Evolutionary conservation across 2,113 vertebrate genomes (phyloP), one percentile per base, ranked within the genome.

Genomic region (Peromyscus maniculatus): DNA sequence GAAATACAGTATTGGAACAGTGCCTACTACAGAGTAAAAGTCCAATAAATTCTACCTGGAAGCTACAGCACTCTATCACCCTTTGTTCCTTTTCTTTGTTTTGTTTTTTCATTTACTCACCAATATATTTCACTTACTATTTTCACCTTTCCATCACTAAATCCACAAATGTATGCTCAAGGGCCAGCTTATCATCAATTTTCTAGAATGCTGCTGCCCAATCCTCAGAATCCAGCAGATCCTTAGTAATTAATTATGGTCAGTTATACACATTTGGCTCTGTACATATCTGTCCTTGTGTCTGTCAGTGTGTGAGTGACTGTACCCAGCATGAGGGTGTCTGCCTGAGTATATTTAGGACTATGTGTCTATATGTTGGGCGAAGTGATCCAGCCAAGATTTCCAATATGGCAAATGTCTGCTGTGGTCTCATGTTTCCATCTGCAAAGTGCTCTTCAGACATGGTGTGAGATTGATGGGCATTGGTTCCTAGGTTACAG

Each of bases 341-440:
- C 52, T 82, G 33, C 55, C 33, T 3, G 12, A 26, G 36, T 62
- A 83, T 62, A 83, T 39, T 62, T 83, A 59, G 52, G 13, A n/a
- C 33, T 59, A 62, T 39, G 3, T 83, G 36, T 39, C 36, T 83
- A 26, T 83, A 21, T 83, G 55, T n/a, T 8, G 2, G 57, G 26
- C 33, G 26, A 69, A 64, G 39, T 17, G 22, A 13, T 10, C 16
- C 33, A 72, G 72, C 4, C 64, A 74, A 46, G 36, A 86, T 39
- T 91, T 90, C 52, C 33, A n/a, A 16, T 16, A 39, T 39, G 19
- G 3, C 95, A 55, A 89, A 94, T 95, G 95, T 95, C 55, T 55
- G 55, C 12, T 55, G 55, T 55, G 55, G 55, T 55, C 55, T 55
- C 55, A 15, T 15, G 55, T 55, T 55, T 55, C 12, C 55, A 55